These are phyloP conservation scores for Vollenhovia emeryi DNA, from an alignment of 1,140 invertebrate species.

Conservation along the genomic window DNA sequence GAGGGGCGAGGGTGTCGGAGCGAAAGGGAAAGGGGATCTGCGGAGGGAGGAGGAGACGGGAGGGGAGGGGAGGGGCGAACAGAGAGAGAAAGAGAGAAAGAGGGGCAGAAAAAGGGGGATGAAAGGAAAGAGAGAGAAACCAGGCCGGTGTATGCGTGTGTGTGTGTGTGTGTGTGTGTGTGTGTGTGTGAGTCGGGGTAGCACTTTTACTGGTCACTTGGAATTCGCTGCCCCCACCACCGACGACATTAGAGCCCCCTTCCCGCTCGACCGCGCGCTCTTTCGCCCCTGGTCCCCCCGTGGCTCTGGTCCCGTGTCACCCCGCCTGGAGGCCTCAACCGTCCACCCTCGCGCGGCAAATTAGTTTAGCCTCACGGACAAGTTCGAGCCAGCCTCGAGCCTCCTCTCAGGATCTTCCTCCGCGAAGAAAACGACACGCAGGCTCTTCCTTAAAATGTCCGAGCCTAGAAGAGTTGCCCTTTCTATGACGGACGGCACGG, in stretches of 20 bases:
- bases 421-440: slow-evolving; percentile 64
- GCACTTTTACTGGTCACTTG: slow-evolving; percentile 78
- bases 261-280: background rate
- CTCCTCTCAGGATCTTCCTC: slow-evolving; percentile 64
- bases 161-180: too few relatives aligned
- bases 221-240: slow-evolving; percentile 75
- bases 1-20: slow-evolving; percentile 45
- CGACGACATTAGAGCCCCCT: slow-evolving; percentile 49
- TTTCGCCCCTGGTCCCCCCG: background rate
- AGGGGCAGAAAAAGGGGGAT: slow-evolving; percentile 39
- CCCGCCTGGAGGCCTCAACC: slow-evolving; percentile 59
- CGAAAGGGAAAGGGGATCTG: slow-evolving; percentile 50
- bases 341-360: slow-evolving; percentile 71
- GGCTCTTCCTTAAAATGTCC: slow-evolving; percentile 60
- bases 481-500: background rate
- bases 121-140: slow-evolving; percentile 54
- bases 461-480: slow-evolving; percentile 18
- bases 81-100: slow-evolving; percentile 55
- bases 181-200: too few relatives aligned
- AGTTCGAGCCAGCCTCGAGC: slow-evolving; percentile 59
- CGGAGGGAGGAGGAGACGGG: slow-evolving; percentile 4
- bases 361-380: slow-evolving; percentile 76
- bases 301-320: slow-evolving; percentile 64
- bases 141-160: slow-evolving; percentile 43
- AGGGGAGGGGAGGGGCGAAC: slow-evolving; percentile 28